phyloP scores from a whole-genome alignment of 1,140 invertebrate genomes.

The Drosophila saltans region DNA sequence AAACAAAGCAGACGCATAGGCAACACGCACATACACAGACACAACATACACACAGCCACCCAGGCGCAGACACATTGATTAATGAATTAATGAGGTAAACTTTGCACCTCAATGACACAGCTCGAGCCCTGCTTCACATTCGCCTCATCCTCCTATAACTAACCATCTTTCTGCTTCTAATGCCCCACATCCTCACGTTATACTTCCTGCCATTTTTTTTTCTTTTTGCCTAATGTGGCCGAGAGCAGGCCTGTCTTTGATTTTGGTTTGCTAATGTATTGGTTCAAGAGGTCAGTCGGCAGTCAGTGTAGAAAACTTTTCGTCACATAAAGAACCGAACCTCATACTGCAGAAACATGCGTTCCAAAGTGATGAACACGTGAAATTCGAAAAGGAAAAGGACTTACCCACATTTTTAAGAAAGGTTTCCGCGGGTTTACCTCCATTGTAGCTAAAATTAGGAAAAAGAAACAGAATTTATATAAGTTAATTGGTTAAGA shows the following conservation, averaged over 20 bases:
- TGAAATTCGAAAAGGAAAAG: background rate
- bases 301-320: slow-evolving; percentile 50
- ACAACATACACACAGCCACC: slow-evolving; percentile 32
- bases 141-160: background rate
- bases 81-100: slow-evolving; percentile 82
- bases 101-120: slow-evolving; percentile 79
- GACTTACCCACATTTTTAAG: too few relatives aligned
- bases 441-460: too few relatives aligned
- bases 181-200: slow-evolving; percentile 38
- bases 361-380: background rate
- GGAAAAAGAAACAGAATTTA: too few relatives aligned
- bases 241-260: slow-evolving; percentile 48
- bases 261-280: slow-evolving; percentile 68
- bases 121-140: slow-evolving; percentile 31
- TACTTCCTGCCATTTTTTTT: slow-evolving; percentile 33
- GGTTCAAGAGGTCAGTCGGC: slow-evolving; percentile 74
- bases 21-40: slow-evolving; percentile 45
- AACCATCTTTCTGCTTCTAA: slow-evolving; percentile 51
- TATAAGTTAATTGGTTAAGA: too few relatives aligned
- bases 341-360: background rate
- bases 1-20: slow-evolving; percentile 75
- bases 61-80: slow-evolving; percentile 78
- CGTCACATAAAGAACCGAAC: slow-evolving; percentile 51
- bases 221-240: background rate
- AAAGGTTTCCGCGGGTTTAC: too few relatives aligned